Evolutionary conservation across 2,888 invertebrate genomes (phyloP).

Genomic region (Hemicrepidius hirtus): DNA sequence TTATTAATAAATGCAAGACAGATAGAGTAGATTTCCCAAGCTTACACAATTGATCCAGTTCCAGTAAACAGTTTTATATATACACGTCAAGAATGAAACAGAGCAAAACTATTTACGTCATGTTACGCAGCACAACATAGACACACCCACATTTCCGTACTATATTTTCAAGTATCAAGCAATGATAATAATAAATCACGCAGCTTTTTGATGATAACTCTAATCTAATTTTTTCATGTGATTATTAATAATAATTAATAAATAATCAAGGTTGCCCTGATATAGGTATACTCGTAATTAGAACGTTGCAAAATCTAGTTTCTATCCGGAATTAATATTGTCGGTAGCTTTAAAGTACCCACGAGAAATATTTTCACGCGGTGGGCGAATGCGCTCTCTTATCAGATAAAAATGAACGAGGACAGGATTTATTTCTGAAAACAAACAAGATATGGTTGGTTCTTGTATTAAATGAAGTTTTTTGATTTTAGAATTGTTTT

Average conservation of each 20-base stretch:
- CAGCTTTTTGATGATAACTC: background rate
- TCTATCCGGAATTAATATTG: slow-evolving; percentile 9
- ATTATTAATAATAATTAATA: background rate
- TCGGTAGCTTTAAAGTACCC: background rate
- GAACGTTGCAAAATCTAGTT: background rate
- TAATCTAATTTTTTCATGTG: background rate
- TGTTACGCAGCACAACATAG: background rate
- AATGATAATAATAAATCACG: slow-evolving; percentile 6
- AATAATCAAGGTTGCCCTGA: background rate
- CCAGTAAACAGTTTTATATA: background rate
- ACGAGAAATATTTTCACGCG: slow-evolving; percentile 8
- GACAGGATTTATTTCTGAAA: background rate
- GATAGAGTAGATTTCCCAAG: no score
- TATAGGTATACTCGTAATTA: background rate
- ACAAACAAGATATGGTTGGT: no score
- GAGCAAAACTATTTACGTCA: slow-evolving; percentile 5
- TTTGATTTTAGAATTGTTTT: no score
- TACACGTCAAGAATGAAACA: background rate
- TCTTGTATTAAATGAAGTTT: no score
- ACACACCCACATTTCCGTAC: background rate
- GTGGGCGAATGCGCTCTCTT: slow-evolving; percentile 10
- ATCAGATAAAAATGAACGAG: slow-evolving; percentile 20
- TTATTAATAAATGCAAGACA: no score
- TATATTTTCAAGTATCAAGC: background rate
- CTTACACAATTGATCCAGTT: no score